Evolutionary conservation across 2,888 invertebrate species (phyloP), one percentile per base, ranked within the genome.

Genomic region (Troides helena): DNA sequence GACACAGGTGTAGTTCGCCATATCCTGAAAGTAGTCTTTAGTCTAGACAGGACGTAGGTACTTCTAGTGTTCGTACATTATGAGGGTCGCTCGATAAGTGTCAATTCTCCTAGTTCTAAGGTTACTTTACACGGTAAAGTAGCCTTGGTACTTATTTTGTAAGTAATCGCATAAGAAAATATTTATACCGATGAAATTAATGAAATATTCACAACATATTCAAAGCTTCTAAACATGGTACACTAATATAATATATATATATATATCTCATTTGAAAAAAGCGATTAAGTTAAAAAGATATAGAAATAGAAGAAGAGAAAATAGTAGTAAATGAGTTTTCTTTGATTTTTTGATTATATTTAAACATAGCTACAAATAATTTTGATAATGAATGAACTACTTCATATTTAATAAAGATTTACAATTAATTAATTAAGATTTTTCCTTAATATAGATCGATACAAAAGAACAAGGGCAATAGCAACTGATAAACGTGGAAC

Each of bases 1-100:
- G 60, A 98, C 97, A 87, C 99, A 99, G 67, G 98, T 98, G 89
- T 98, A 99, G 94, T 99, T 99, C 76, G 97, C 98, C 90, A 97
- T 97, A 90, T 99, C 98, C 90, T 95, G 93, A 64, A 83, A 81
- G 74, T 71, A 67, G 72, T 62, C 70, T 74, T 67, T 50, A 59
- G 71, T 71, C 69, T 73, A 73, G 67, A 75, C 72, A 30, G 23
- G 21, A 57, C 18, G 39, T 23, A 25, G 39, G 56, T 61, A 65
- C 60, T 30, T 65, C 4, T 61, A 39, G 53, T 14, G 46, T 60
- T 61, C 68, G 39, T 39, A 61, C 64, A 60, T 63, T 56, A 60
- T 69, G 60, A 64, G 50, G 59, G 7, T 23, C 58, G 57, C 56
- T 58, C 67, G 43, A 53, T 62, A 43, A 17, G 14, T 23, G 62